A percentile compares a stretch with the other conserved stretches of the same genome.
phyloP scores from a whole-genome alignment of 2,113 vertebrate genomes.

The Microcebus jonahi region DNA sequence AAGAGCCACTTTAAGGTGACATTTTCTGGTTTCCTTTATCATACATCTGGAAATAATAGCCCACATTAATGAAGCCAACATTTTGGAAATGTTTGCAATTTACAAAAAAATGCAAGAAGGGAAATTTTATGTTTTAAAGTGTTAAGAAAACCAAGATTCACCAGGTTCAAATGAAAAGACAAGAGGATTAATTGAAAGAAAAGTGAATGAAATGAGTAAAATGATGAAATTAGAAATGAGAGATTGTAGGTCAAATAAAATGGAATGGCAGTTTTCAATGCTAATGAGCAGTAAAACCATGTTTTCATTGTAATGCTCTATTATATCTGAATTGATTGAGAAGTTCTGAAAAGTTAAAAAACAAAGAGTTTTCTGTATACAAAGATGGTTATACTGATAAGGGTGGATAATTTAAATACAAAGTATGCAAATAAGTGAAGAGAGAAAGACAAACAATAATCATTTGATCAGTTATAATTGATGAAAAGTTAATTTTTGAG shows the following conservation, averaged over 20 bases:
- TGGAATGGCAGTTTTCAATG: neutral
- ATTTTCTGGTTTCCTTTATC: neutral
- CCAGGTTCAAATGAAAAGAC: neutral
- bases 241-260: neutral
- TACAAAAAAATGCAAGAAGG: slow-evolving; percentile 43
- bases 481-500: slow-evolving; percentile 16
- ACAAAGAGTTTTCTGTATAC: neutral
- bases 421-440: slow-evolving; percentile 29
- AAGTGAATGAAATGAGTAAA: neutral
- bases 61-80: neutral
- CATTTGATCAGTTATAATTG: neutral
- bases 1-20: neutral
- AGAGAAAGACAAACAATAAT: neutral
- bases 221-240: slow-evolving; percentile 19
- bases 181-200: neutral
- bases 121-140: neutral
- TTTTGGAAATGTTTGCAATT: slow-evolving; percentile 20
- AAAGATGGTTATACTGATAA: neutral
- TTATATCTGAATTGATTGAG: neutral
- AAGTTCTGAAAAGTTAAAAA: slow-evolving; percentile 25
- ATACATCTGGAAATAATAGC: slow-evolving; percentile 19
- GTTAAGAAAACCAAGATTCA: slow-evolving; percentile 32
- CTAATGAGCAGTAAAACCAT: neutral
- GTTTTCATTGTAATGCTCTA: neutral
- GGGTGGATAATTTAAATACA: neutral